Evolutionary conservation across 2,113 vertebrate genomes (phyloP), one percentile per base, ranked within the genome.

Genomic region (Leptosomus discolor): DNA sequence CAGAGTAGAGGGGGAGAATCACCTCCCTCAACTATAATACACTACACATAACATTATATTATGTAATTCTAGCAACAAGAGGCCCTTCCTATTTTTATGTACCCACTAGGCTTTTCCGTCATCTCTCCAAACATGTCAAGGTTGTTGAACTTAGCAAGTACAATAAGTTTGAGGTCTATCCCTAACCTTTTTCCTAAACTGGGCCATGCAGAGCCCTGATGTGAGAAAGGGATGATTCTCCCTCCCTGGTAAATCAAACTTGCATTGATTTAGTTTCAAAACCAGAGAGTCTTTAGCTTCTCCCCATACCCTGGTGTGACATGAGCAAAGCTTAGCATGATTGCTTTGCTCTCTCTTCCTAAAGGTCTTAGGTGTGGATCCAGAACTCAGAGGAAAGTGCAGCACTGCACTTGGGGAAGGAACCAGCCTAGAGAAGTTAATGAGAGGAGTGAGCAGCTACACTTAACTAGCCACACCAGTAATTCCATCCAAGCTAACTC

Each of bases 381-480:
- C 32, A 41, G 50, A 63, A 71, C 82, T 34, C 21, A n/a, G 22
- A 56, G 32, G 24, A 30, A 56, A 56, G 53, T 26, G 27, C 20
- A 87, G 53, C 61, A 10, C 53, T 79, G 43, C 23, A 15, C 9
- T 1, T 45, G 19, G 12, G 41, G 27, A 43, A 85, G 67, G 58
- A 75, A 36, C 29, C 32, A 46, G 39, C 46, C 51, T 14, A 14
- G 45, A 68, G 37, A 58, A 71, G 23, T 12, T 78, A 51, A 50
- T 39, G 77, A 43, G 45, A 92, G 46, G 51, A 75, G 34, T 15
- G 26, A 53, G 43, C 15, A 64, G 74, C 75, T 85, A 51, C 34
- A 73, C 30, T 69, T 60, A 88, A 85, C 70, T 82, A 73, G 60
- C 85, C 53, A 56, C 82, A 92, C 85, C 85, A 92, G 75, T 92